Base-by-base conservation (phyloP, 1,140 invertebrate genomes). In the Papilio polyxenes region DNA sequence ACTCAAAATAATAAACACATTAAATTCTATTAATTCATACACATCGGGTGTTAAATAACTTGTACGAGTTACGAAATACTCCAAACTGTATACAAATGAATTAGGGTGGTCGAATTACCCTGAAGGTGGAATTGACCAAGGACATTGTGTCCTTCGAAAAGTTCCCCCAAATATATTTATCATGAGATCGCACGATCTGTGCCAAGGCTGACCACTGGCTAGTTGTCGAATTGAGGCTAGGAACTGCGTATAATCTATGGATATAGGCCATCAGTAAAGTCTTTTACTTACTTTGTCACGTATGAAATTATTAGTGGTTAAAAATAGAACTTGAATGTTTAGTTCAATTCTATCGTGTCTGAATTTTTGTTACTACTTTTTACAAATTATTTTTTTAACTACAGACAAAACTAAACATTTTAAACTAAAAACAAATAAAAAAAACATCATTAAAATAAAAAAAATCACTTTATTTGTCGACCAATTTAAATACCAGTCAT, bases 101-200 rank as follows among this genome's bases (percentile, higher is more conserved):
- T 23, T 51, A 75, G 75, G 44, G 17, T 49, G 48, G 40, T 13
- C 48, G 75, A 75, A 20, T 15, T 49, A 75, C 72, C 13, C 48
- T 10, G n/a, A 49, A 17, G n/a, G 9, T 53, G 51, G 51, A 53
- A 53, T 53, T 53, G 15, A 53, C 51, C 75, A 75, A 75, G 75
- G 75, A 49, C 75, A n/a, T 20, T 11, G 5, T 44, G 75, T 75
- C 75, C 75, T 75, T 75, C 44, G 20, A 7, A n/a, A 9, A 49
- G 20, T 44, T 75, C 44, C 75, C 75, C 44, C 48, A 75, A 75
- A 75, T 75, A 75, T 44, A 7, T 17, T 49, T 75, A 75, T 75
- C 75, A 51, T 44, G 75, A 13, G 44, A 75, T 75, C 40, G 40
- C 44, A n/a, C 48, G 75, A 75, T 75, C 75, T 49, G 74, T 75